These are phyloP conservation scores for Drosophila setifemur DNA, from an alignment of 1,140 invertebrate genomes.

Conservation along the genomic window DNA sequence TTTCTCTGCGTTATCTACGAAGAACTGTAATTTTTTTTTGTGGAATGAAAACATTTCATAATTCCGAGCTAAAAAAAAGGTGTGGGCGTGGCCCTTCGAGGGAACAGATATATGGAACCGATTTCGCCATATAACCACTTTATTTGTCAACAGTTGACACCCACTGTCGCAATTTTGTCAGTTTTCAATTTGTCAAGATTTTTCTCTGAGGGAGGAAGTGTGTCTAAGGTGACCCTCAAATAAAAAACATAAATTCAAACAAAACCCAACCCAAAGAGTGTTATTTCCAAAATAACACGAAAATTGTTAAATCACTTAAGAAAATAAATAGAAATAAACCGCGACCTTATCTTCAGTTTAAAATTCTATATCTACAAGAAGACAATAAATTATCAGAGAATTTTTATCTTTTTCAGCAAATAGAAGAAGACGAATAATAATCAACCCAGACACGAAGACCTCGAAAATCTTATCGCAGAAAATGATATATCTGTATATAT, in stretches of 20 bases:
- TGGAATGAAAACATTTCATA: constrained; percentile 57
- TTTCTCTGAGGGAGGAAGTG: background rate
- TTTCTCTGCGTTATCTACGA: constrained; percentile 9
- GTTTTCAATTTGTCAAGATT: constrained; percentile 68
- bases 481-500: background rate
- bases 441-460: constrained; percentile 17
- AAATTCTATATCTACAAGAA: constrained; percentile 9
- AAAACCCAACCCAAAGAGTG: constrained; percentile 19
- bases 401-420: constrained; percentile 18
- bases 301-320: constrained; percentile 21
- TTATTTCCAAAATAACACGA: constrained; percentile 15
- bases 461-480: constrained; percentile 17
- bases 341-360: constrained; percentile 18
- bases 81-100: constrained; percentile 21
- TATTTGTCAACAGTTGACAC: constrained; percentile 74
- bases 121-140: constrained; percentile 70
- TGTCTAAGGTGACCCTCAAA: background rate
- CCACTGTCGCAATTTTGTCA: constrained; percentile 72
- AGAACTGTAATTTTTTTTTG: constrained; percentile 21
- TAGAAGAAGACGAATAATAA: constrained; percentile 1
- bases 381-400: constrained; percentile 2
- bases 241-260: constrained; percentile 13
- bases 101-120: constrained; percentile 16
- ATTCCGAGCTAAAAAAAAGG: constrained; percentile 35
- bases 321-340: constrained; percentile 17